Base-by-base conservation (phyloP, 2,888 invertebrate genomes). In the Smittia aterrima region DNA sequence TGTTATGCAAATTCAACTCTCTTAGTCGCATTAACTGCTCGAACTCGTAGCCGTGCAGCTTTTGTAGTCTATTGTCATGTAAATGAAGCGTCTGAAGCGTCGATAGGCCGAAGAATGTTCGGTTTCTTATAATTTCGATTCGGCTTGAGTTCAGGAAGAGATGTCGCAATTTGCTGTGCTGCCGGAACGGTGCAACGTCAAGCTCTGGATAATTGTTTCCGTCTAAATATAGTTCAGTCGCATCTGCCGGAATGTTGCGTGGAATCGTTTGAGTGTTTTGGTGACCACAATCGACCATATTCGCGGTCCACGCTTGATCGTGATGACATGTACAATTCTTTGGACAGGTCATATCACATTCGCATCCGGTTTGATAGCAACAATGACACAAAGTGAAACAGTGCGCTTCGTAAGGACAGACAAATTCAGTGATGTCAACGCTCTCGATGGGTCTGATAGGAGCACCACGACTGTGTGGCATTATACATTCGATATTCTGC, bases 291-390 rank as follows among this genome's bases (percentile, higher is more conserved):
- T 95, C 95, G 66, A 95, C 95, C 16, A 95, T 93, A 82, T 96
- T 96, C 66, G 94, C 93, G 77, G 91, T 91, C 95, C 96, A 96
- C 75, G 93, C 90, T 82, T 94, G 92, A 81, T 97, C 96, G 83
- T 95, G 95, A 84, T 95, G 96, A 82, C 97, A 97, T 77, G 92
- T 91, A 85, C 97, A 97, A 78, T 94, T 94, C 78, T 89, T 88
- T 58, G 97, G 97, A 80, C 97, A 97, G 76, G 93, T 95, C 93
- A 96, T 96, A 85, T 96, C 95, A 84, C 97, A 97, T 84, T 97
- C 96, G 83, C 97, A 97, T 76, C 94, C 95, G 82, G 95, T 96
- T 80, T 95, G 96, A 81, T 96, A 96, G 82, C 97, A 97, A 84
- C 97, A 97, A 81, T 95, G 94, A 82, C 97, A 97, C 75, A 95